Conservation (phyloP, 2,888 invertebrate genomes). For the Neocrepidodera transversa region DNA sequence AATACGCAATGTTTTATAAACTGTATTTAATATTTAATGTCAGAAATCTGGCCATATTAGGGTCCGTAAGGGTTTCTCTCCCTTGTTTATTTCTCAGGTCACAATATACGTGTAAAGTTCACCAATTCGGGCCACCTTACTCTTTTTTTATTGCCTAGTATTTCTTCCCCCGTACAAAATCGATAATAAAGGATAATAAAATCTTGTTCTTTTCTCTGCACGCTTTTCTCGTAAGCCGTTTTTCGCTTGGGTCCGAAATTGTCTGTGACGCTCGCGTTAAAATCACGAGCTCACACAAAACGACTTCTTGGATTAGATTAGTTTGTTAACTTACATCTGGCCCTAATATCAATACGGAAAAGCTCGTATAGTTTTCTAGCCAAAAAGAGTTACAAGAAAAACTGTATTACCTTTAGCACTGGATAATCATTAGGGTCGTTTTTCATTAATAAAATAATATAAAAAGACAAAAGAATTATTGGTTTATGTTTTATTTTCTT, state of each 20-base stretch:
- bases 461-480: too few species aligned
- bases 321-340: neutral
- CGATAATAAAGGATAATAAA: constrained; percentile 37
- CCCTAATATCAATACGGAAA: neutral
- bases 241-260: constrained; percentile 25
- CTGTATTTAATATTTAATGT: constrained; percentile 11
- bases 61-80: constrained; percentile 15
- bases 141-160: constrained; percentile 34
- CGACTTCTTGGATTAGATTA: neutral
- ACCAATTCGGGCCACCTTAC: constrained; percentile 33
- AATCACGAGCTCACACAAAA: constrained; percentile 21
- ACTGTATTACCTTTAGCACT: too few species aligned
- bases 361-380: too few species aligned
- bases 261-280: constrained; percentile 32
- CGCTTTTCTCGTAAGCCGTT: constrained; percentile 25
- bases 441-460: too few species aligned
- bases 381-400: too few species aligned
- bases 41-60: neutral
- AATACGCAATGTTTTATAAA: too few species aligned
- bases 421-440: too few species aligned
- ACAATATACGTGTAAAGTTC: constrained; percentile 44
- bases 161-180: constrained; percentile 30
- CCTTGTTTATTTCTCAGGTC: constrained; percentile 40
- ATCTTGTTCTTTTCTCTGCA: constrained; percentile 31
- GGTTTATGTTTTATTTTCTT: too few species aligned